Evolutionary conservation across 2,113 vertebrate species (phyloP), one percentile per base, ranked within the genome.

Genomic region (Sorex araneus): DNA sequence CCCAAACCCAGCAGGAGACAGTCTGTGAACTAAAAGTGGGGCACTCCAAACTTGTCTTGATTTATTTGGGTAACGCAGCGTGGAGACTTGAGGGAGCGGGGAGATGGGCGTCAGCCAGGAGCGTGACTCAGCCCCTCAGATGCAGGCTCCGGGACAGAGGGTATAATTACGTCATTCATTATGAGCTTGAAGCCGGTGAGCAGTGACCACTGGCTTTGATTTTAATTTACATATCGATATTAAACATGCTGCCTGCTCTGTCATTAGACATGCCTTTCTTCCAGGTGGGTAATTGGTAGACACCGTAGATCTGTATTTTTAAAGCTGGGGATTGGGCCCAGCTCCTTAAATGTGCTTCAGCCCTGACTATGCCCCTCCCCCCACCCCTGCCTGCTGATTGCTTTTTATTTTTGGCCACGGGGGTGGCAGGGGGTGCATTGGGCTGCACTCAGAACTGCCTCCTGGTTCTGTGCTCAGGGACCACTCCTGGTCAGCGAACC

Each of bases 131-230:
- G 1, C 60, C 3, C 50, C 32, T 45, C 8, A 9, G 16, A 0
- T 64, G 64, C 63, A 25, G 15, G 63, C 54, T 27, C 13, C n/a
- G 63, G 50, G 32, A 25, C 6, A 0, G 23, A 81, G 83, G 6
- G n/a, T 84, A 15, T 88, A 81, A 90, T 93, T 92, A 96, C 90
- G 25, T 75, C 54, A 40, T n/a, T 30, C 32, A 2, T 85, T 50
- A 60, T 40, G 45, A 94, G 75, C 64, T 84, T 84, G 89, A 84
- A 47, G 23, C 40, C 40, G 13, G 47, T n/a, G 6, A 76, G 63
- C 32, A 28, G 28, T 32, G 25, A 34, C 69, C 36, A 19, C 36
- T 87, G 77, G 28, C 74, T 92, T 96, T 87, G 85, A 87, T 84
- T 77, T 93, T 87, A 50, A 45, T 77, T 87, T 90, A 54, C 30